Conservation (phyloP, 2,888 invertebrate genomes). For the Neuroscelio doddi region DNA sequence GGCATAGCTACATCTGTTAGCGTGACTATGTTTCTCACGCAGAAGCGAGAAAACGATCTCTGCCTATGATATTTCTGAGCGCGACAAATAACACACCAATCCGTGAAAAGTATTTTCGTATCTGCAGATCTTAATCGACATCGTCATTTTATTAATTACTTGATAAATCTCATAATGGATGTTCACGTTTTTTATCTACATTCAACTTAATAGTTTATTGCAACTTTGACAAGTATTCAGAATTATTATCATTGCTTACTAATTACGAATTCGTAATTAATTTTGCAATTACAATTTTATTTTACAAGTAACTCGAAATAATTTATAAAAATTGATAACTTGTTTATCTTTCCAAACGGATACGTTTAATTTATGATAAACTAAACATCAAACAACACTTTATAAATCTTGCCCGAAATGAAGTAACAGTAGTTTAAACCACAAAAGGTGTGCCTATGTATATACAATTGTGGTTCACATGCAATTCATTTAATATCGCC, state of each 20-base stretch:
- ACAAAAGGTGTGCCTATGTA: neutral
- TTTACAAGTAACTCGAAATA: too few species aligned
- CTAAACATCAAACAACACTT: neutral
- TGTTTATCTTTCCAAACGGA: too few species aligned
- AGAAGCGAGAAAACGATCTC: neutral
- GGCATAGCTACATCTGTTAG: too few species aligned
- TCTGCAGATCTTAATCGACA: neutral
- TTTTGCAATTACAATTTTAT: too few species aligned
- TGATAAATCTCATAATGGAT: too few species aligned
- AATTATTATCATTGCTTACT: too few species aligned
- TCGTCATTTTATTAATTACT: neutral
- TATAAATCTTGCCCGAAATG: neutral
- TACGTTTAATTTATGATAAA: neutral
- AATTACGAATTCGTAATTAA: too few species aligned
- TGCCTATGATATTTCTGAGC: neutral
- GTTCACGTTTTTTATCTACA: too few species aligned
- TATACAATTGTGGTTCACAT: constrained; percentile 2
- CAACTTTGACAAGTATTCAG: too few species aligned
- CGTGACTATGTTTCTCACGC: constrained; percentile 3
- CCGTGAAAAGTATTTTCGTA: neutral
- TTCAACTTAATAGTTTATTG: too few species aligned
- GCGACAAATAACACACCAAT: neutral
- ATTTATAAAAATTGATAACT: too few species aligned
- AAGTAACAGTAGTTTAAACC: neutral
- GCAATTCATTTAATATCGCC: neutral